These are phyloP conservation scores for Hydrophis major DNA, from an alignment of 2,797 vertebrate species.

Conservation along the genomic window DNA sequence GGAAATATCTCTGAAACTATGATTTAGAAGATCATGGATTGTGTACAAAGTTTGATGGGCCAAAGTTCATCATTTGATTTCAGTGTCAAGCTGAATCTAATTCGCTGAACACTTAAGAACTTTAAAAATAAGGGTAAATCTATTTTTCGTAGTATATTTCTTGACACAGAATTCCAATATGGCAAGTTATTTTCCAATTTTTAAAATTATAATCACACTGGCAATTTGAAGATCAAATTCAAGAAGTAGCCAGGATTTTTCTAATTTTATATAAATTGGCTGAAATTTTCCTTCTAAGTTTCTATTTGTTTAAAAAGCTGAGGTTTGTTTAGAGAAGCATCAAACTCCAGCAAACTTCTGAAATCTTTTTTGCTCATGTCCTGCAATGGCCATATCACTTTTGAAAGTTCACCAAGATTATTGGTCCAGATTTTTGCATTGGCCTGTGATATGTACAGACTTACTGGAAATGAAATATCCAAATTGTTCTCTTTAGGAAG, in stretches of 20 bases:
- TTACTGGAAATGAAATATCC: background rate
- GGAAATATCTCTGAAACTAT: too few species aligned
- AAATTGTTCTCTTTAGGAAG: background rate
- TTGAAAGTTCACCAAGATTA: background rate
- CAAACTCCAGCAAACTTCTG: background rate
- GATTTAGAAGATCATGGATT: too few species aligned
- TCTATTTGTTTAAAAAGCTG: background rate
- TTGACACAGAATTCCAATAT: background rate
- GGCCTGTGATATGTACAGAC: background rate
- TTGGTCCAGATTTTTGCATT: background rate
- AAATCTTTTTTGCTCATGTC: background rate
- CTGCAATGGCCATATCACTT: background rate
- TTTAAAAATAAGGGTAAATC: background rate
- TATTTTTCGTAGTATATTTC: background rate
- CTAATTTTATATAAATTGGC: background rate
- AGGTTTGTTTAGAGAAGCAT: background rate
- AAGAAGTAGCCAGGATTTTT: background rate
- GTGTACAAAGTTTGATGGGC: too few species aligned
- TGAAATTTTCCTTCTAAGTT: background rate
- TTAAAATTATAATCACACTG: background rate
- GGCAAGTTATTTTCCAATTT: background rate
- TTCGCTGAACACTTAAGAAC: background rate
- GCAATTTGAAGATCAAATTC: background rate
- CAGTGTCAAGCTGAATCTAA: background rate
- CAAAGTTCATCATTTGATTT: background rate